Evolutionary conservation across 1,140 invertebrate species (phyloP), one percentile per base, ranked within the genome.

Genomic region (Heliconius nattereri): DNA sequence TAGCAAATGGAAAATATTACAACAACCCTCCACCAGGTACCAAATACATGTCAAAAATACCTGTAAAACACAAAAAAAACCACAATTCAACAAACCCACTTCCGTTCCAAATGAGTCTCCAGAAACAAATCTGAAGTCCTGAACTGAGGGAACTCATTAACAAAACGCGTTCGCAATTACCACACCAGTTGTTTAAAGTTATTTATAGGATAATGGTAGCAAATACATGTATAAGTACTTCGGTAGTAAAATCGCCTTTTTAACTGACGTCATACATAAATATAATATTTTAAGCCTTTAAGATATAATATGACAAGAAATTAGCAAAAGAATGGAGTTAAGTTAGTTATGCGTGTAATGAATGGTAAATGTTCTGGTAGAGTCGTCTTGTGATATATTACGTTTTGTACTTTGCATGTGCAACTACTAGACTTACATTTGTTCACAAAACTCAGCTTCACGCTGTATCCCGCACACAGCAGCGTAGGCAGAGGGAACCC

Each of bases 191-290:
- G 76, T 40, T 72, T 45, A 32, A 37, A 78, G 76, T 78, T 78
- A 78, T 78, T 78, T 72, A 78, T 78, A 57, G 70, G 52, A 72
- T 66, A 78, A 71, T 71, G 45, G 76, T 78, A 52, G 26, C 70
- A 45, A 75, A 11, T 73, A 45, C 40, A 3, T 13, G 40, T 40
- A 71, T 40, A 72, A 72, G 16, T 72, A 72, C 35, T 72, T 72
- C 71, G 35, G 71, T 72, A 72, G 26, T 45, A 76, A 76, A 20
- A 20, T 3, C 19, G 57, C 3, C 37, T 35, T 76, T 76, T 66
- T 32, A 76, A 76, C 20, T 66, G 60, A 66, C 60, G 26, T 29
- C 32, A 26, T 37, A n/a, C 75, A 40, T 76, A 70, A 76, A 76
- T 66, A 37, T 37, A 29, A 19, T 70, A 54, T 76, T 70, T 76